Evolutionary conservation across 2,113 vertebrate species (phyloP).

Genomic region (Silurus glanis): DNA sequence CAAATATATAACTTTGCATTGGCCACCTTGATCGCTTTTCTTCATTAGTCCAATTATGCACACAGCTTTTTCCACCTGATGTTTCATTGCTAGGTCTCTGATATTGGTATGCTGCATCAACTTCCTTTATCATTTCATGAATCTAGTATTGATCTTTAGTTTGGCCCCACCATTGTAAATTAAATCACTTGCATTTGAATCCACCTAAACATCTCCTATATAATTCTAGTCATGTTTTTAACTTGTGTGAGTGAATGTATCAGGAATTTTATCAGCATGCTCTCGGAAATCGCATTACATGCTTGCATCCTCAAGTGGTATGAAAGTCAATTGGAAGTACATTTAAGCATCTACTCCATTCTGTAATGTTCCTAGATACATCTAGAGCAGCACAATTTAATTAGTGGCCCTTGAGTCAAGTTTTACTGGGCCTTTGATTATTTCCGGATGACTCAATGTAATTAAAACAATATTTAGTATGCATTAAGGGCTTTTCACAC

Average conservation of each 20-base stretch:
- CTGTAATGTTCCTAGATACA: not conserved
- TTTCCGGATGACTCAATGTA: not conserved
- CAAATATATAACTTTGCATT: not conserved
- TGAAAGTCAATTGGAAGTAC: not conserved
- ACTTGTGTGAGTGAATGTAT: not conserved
- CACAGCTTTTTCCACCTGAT: no score
- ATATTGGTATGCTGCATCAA: not conserved
- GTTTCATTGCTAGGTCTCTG: not conserved
- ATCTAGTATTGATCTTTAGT: not conserved
- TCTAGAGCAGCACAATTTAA: not conserved
- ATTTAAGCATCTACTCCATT: not conserved
- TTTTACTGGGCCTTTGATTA: not conserved
- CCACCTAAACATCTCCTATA: not conserved
- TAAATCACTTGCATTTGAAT: not conserved
- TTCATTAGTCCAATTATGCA: not conserved
- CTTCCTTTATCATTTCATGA: not conserved
- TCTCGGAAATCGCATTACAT: not conserved
- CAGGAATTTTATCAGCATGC: conserved; percentile 3
- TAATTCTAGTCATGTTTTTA: not conserved
- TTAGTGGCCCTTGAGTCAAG: not conserved
- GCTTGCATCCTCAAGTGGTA: not conserved
- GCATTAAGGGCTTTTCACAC: not conserved
- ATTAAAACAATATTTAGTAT: not conserved
- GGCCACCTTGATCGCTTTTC: not conserved
- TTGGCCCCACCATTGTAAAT: not conserved